These are phyloP conservation scores for Muscicapa comitata DNA, from an alignment of 2,797 vertebrate genomes.

Conservation along the genomic window DNA sequence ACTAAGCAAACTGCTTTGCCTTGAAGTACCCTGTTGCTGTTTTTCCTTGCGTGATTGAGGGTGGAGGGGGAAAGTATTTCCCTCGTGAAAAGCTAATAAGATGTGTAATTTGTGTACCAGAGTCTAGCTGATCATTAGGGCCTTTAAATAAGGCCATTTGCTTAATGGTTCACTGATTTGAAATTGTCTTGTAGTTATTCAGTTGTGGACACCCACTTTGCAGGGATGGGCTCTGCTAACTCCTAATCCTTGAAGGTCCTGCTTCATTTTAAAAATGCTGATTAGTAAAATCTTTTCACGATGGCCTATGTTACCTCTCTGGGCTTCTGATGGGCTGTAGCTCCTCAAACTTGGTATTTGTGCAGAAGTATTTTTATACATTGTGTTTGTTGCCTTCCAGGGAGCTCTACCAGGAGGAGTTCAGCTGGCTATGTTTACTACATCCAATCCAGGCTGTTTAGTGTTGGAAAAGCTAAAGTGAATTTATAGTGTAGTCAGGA, in stretches of 20 bases:
- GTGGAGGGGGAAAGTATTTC: background rate
- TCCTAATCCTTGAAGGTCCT: background rate
- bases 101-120: background rate
- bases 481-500: background rate
- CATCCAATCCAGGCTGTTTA: background rate
- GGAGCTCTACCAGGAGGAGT: background rate
- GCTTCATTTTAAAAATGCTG: background rate
- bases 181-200: background rate
- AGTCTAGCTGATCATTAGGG: background rate
- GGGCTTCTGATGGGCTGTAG: background rate
- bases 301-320: background rate
- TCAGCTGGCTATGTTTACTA: background rate
- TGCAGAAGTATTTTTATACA: background rate
- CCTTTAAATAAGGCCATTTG: background rate
- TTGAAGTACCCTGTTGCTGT: background rate
- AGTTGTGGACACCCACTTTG: background rate
- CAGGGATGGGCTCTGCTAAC: background rate
- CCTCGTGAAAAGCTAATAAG: background rate
- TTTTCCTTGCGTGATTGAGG: background rate
- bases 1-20: background rate
- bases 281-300: background rate
- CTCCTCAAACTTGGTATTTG: background rate
- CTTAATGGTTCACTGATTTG: background rate
- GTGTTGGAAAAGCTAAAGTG: background rate
- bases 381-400: background rate